Evolutionary conservation across 2,888 invertebrate species (phyloP).

Genomic region (Celastrina argiolus): DNA sequence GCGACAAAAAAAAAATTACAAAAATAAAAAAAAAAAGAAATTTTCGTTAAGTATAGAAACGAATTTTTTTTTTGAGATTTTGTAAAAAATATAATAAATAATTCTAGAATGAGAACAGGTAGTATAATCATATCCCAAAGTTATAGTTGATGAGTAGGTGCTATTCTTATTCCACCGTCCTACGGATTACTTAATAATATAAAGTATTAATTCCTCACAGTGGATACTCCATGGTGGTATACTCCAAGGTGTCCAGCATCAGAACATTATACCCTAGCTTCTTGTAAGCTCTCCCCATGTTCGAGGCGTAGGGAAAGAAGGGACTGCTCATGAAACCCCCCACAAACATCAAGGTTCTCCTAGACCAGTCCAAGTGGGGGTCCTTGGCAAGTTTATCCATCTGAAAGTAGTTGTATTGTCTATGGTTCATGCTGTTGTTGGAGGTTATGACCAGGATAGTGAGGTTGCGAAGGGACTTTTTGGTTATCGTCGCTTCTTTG

Average conservation of each 20-base stretch:
- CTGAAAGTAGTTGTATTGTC: constrained; percentile 7
- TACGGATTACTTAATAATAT: no score
- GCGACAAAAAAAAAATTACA: no score
- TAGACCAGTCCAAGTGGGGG: not conserved
- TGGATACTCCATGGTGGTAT: not conserved
- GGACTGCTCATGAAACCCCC: constrained; percentile 7
- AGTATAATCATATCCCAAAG: no score
- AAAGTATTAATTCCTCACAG: not conserved
- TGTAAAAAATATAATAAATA: no score
- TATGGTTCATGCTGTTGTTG: not conserved
- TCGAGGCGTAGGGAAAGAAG: not conserved
- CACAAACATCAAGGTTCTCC: constrained; percentile 10
- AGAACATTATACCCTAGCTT: constrained; percentile 12
- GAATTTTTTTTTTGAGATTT: no score
- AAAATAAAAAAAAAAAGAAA: no score
- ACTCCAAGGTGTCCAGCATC: constrained; percentile 5
- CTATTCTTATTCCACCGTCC: no score
- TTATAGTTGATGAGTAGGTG: no score
- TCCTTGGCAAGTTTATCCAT: constrained; percentile 12
- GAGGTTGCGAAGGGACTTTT: not conserved
- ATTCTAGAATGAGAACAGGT: no score
- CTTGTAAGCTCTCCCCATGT: constrained; percentile 5
- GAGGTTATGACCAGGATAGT: not conserved
- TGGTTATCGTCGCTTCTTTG: not conserved
- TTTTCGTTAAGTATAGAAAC: no score